Evolutionary conservation across 1,140 invertebrate genomes (phyloP), one percentile per base, ranked within the genome.

Genomic region (Pygmarrhopalites habei): DNA sequence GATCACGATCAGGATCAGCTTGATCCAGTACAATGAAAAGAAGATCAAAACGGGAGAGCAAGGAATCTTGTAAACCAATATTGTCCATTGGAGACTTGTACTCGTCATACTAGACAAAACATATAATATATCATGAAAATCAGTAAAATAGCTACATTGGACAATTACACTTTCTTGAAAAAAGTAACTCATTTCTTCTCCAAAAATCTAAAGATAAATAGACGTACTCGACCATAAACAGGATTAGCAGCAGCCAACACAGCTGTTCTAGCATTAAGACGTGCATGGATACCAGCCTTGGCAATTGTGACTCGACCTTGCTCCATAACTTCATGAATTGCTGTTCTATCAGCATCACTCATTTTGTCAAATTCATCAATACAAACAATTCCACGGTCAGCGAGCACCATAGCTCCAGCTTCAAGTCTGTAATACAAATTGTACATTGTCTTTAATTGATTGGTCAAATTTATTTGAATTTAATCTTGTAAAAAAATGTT

Each of bases 311-410:
- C 95, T 72, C 92, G 81, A 23, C 77, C 90, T 75, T 93, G 90
- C 80, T 93, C 90, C 90, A 93, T 93, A 2, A 98, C 95, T 82
- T 99, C 96, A 75, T 99, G 97, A 66, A 99, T 99, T 25, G 96
- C 95, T 17, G 96, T 99, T 72, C 96, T 81, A 80, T 99, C 96
- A 59, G 97, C 92, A 74, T 99, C 97, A n/a, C 93, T 94, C 97
- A 99, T 99, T 80, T 99, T 99, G 79, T 99, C 96, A 77, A 99
- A 99, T 80, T 99, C 96, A 77, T 99, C 97, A 75, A 99, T 99
- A 74, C 96, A 99, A 53, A 99, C 95, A 49, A 99, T 90, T 25
- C 96, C 96, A 57, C 95, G 80, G 79, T 99, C 96, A 0, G 94
- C 96, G 28, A 99, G 75, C n/a, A 99, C 96, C 96, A 99, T 99